Base-by-base conservation (phyloP, 2,113 vertebrate species). In the Cisticola juncidis region DNA sequence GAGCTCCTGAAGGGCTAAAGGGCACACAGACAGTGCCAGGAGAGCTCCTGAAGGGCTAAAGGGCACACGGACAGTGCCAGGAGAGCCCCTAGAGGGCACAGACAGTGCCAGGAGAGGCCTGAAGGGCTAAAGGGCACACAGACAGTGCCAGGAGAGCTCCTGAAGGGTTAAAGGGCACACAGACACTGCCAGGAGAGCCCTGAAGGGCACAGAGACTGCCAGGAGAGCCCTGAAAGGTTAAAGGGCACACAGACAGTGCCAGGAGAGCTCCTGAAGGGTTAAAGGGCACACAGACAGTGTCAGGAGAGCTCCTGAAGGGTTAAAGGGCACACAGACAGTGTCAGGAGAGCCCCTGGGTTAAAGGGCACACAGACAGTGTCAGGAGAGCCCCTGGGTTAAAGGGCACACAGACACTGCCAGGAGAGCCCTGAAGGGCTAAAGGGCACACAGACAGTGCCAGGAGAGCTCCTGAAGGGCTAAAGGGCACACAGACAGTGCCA, bases 351-450 rank as follows among this genome's bases (percentile, higher is more conserved):
- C 42, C 31, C 15, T 7, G 44, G 44, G 44, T 7, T 45, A 10
- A n/a, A 35, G 40, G 0, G 15, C 4, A 6, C 6, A 17, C 1
- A 6, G 79, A 8, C 25, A 1, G 13, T 40, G 48, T 26, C 35
- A 51, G 68, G 47, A 45, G 29, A 54, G 22, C 29, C 29, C 13
- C 44, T 45, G 44, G 44, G 44, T 19, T 8, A 19, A 7, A 45
- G 44, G 44, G 44, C 44, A 45, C 44, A 45, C 18, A 20, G 44
- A 45, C 44, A 45, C 7, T 40, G 60, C 60, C 60, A 62, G n/a
- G 51, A 51, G 50, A 51, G 26, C 50, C 50, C 48, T 24, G 13
- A 22, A 11, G 47, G 7, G 7, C 7, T 20, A 9, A 7, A 45
- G 23, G 45, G 45, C 47, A 54, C 28, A 54, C 29, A 31, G 51